Evolutionary conservation across 2,113 vertebrate genomes (phyloP).

Genomic region (Sebastes schlegelii): DNA sequence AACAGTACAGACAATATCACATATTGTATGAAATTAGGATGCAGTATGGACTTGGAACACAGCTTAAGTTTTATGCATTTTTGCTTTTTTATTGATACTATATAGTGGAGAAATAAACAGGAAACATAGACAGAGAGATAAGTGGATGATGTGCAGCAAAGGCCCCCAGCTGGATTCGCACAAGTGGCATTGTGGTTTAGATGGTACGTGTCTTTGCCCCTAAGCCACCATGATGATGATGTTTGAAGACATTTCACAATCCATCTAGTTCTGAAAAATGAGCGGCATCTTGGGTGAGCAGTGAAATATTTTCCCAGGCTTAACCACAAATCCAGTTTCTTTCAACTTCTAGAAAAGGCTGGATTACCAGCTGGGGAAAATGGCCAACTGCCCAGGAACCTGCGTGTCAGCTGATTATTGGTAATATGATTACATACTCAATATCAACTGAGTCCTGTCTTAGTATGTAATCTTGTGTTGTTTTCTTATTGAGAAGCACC

Average conservation of each 20-base stretch:
- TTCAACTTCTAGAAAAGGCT: not conserved
- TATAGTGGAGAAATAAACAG: not conserved
- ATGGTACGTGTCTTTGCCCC: not conserved
- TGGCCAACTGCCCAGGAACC: not conserved
- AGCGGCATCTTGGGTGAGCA: not conserved
- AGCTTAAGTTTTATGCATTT: not conserved
- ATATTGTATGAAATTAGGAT: not conserved
- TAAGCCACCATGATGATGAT: not conserved
- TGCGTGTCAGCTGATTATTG: not conserved
- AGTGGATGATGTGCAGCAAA: not conserved
- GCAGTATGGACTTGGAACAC: not conserved
- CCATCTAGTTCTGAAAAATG: not conserved
- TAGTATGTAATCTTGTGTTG: not conserved
- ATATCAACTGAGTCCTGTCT: not conserved
- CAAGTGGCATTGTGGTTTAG: not conserved
- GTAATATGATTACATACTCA: not conserved
- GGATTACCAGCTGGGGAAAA: not conserved
- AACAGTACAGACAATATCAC: not conserved
- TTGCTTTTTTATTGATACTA: not conserved
- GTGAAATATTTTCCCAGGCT: not conserved
- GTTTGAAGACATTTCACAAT: slow-evolving; percentile 35
- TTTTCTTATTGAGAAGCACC: too few species aligned
- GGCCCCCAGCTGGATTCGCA: not conserved
- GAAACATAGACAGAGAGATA: not conserved
- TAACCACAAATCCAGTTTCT: not conserved